phyloP scores from a whole-genome alignment of 2,888 invertebrate genomes.

The Brachylomia viminalis region DNA sequence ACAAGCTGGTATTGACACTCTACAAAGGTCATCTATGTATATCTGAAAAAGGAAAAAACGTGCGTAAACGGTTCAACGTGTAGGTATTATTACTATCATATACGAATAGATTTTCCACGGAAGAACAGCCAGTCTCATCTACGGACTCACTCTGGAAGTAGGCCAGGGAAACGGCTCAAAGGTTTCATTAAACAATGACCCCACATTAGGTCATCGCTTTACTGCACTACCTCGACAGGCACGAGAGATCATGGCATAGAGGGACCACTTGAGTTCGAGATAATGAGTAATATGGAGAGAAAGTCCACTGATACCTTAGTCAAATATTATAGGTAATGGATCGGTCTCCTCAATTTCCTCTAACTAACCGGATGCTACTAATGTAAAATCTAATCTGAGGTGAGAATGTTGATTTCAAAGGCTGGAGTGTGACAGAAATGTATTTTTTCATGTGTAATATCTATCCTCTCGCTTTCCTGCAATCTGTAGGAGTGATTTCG shows the following conservation, averaged over 20 bases:
- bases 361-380: neutral
- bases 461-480: no score
- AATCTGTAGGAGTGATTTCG: no score
- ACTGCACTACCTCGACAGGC: neutral
- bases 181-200: conserved; percentile 13
- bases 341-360: neutral
- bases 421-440: neutral
- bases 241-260: neutral
- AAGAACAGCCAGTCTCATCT: neutral
- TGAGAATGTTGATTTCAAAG: neutral
- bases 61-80: neutral
- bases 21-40: no score
- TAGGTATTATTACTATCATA: neutral
- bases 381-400: neutral
- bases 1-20: no score
- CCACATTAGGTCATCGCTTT: conserved; percentile 33
- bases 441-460: no score
- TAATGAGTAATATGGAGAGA: neutral
- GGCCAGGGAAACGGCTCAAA: conserved; percentile 9
- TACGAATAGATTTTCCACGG: neutral
- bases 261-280: neutral
- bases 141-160: neutral
- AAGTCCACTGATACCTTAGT: neutral
- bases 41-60: no score
- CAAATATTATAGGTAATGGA: neutral